Evolutionary conservation across 2,797 vertebrate genomes (phyloP), one percentile per base, ranked within the genome.

Genomic region (Pagetopsis macropterus): DNA sequence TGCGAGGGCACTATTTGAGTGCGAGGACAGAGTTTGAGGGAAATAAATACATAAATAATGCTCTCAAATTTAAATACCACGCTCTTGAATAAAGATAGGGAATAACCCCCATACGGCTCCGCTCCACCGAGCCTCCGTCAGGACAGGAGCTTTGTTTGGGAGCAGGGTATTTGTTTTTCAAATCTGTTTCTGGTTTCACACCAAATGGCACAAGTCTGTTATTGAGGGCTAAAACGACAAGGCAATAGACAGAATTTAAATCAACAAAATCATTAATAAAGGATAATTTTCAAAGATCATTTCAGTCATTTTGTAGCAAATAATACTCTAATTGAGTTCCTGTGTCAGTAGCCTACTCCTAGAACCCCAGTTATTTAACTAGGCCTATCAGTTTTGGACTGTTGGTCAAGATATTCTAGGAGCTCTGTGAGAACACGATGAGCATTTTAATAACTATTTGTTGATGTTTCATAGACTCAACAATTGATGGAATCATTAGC

Each of bases 51-150:
- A 19, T 19, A 19, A 19, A 19, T 19, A 19, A 19, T 19, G 19
- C 19, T 19, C 19, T 19, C 19, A 19, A 19, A 19, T 19, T 19
- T 19, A 19, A 19, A 19, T 19, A 19, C 19, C 19, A 19, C 19
- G 19, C 19, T 19, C 19, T 19, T 19, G 19, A 19, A 19, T 19
- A 19, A 19, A 19, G 19, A 19, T 19, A 19, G 19, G 19, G 19
- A 19, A 19, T 19, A 19, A 19, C 19, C 19, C 19, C 19, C 19
- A 19, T 19, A 19, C 19, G 19, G 19, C 46, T 86, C 80, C 44
- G 69, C 83, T 79, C 50, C 66, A n/a, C 84, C 63, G 72, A 54
- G 37, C 51, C 27, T 54, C 58, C 33, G 17, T 10, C 46, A 59
- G 43, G 61, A 71, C 19, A 23, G 50, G 44, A 49, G n/a, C 51